Base-by-base conservation (phyloP, 1,140 invertebrate species). In the Coenobita brevimanus region DNA sequence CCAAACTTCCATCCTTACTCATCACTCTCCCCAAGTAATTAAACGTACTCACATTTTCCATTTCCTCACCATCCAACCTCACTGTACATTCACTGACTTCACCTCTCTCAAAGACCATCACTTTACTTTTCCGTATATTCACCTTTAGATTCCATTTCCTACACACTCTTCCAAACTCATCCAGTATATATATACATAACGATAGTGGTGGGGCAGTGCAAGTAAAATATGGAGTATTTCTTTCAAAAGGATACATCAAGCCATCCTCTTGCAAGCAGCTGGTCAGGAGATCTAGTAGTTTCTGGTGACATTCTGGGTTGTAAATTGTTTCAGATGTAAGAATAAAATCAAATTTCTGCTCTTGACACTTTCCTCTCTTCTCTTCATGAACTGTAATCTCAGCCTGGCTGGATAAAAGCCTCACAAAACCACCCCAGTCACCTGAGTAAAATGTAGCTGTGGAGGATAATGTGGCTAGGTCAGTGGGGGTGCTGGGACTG, bases 251-350 rank as follows among this genome's bases (percentile, higher is more conserved):
- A 93, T 93, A 94, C 93, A 95, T 94, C 54, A 93, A 91, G 62
- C 97, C 97, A 91, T 93, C 90, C 69, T 92, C 91, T 91, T 94
- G 95, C n/a, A 98, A 92, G 82, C 93, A 93, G 46, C 93, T 91
- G 91, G 95, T 93, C 91, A 98, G 95, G 57, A 97, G 92, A 67
- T 95, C 91, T 64, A 95, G 93, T 0, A 98, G 91, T 92, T 97
- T 98, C 30, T 92, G 91, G 92, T 98, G 96, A 93, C 96, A 97
- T 0, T 94, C 93, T 57, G 94, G 91, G 94, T 97, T 97, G 91
- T 98, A 98, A 91, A 98, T 98, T 0, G 97, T 98, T 93, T 98
- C 97, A 64, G 96, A 96, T 8, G 96, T 97, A 1, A 98, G 93
- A 91, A 98, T 98, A 30, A 95, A 91, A 92, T 98, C 97, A 93